These are phyloP conservation scores for Nephrotoma guestfalica DNA, from an alignment of 2,888 invertebrate species.

Conservation along the genomic window DNA sequence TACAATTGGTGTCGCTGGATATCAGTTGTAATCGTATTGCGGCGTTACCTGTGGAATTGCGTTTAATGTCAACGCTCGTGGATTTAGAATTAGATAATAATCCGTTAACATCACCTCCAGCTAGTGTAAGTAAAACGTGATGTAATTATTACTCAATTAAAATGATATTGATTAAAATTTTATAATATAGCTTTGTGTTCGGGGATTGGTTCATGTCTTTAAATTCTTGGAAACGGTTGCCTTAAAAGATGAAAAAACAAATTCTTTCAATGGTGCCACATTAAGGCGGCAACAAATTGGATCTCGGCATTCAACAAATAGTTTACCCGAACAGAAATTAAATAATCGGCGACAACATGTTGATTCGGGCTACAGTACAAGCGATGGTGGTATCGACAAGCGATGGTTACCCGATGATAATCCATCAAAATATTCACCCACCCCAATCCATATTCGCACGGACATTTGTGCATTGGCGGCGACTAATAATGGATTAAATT, in stretches of 20 bases:
- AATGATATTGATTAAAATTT: background rate
- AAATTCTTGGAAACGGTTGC: conserved; percentile 87
- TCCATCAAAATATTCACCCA: conserved; percentile 7
- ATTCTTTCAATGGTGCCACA: conserved; percentile 29
- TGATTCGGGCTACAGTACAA: conserved; percentile 81
- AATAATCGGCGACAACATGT: conserved; percentile 47
- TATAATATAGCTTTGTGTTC: conserved; percentile 59
- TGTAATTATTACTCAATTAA: background rate
- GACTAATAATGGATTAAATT: conserved; percentile 4
- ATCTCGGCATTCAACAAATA: conserved; percentile 23
- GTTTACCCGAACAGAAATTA: conserved; percentile 14
- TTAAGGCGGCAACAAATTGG: conserved; percentile 24
- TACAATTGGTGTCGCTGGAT: conserved; percentile 72
- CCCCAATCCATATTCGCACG: conserved; percentile 9
- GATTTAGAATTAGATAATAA: conserved; percentile 76
- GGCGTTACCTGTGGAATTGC: conserved; percentile 72
- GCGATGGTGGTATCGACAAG: conserved; percentile 67
- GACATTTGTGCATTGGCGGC: conserved; percentile 2
- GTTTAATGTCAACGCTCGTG: conserved; percentile 71
- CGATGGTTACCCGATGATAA: conserved; percentile 65
- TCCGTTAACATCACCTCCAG: conserved; percentile 82
- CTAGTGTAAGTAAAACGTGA: conserved; percentile 57
- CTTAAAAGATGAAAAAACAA: conserved; percentile 41
- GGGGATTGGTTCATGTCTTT: conserved; percentile 89
- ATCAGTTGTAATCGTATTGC: conserved; percentile 85